phyloP scores from a whole-genome alignment of 2,113 vertebrate species.

The Zosterops pallidus region DNA sequence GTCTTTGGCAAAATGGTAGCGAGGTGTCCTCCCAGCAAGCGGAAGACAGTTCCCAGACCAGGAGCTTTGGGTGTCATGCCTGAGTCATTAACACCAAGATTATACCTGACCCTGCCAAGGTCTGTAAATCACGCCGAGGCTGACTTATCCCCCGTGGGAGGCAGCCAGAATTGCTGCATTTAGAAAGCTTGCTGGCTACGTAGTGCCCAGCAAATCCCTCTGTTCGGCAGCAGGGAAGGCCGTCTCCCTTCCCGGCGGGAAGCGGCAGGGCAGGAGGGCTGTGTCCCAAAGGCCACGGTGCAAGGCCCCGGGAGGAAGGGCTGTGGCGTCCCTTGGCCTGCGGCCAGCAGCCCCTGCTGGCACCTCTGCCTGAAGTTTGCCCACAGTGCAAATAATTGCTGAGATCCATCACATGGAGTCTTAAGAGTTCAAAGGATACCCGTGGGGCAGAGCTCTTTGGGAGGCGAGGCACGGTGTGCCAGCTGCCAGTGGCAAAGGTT shows the following conservation, averaged over 20 bases:
- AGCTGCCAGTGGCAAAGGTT: neutral
- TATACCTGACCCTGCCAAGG: neutral
- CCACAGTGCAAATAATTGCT: neutral
- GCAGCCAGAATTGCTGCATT: neutral
- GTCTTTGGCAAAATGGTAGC: neutral
- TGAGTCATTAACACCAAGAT: neutral
- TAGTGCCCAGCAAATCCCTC: neutral
- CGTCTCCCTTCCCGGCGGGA: neutral
- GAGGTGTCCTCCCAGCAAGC: neutral
- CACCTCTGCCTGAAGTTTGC: neutral
- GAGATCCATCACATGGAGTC: neutral
- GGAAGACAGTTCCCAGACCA: neutral
- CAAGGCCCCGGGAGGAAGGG: neutral
- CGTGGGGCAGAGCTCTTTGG: neutral
- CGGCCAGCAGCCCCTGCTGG: neutral
- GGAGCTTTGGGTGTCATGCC: neutral
- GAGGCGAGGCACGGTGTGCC: neutral
- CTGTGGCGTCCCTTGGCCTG: neutral
- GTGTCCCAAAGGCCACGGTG: accelerated
- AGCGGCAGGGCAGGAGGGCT: neutral
- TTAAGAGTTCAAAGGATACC: conserved; percentile 31
- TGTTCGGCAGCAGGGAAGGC: neutral
- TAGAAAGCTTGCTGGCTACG: neutral
- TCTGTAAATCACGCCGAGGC: neutral
- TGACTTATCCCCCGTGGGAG: neutral